Percentiles rank a stretch among this genome's conserved stretches.
These are phyloP conservation scores for Sitta europaea DNA, from an alignment of 2,113 vertebrate genomes.

Conservation along the genomic window DNA sequence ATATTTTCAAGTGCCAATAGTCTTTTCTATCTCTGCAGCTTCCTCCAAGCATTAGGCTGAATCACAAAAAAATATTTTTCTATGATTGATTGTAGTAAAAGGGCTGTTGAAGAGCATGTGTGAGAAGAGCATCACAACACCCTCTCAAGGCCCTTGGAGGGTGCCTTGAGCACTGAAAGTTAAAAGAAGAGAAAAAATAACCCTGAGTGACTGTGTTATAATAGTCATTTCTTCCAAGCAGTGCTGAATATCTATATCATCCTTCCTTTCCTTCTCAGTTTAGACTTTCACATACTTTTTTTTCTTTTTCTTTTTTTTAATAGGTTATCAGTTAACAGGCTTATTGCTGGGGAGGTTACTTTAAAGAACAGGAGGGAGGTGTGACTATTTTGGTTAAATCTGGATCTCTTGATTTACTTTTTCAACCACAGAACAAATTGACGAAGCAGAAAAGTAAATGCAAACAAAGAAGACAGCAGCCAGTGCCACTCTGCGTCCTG, in stretches of 20 bases:
- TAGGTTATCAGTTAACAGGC: neutral
- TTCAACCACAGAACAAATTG: neutral
- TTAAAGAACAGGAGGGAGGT: neutral
- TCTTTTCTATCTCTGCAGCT: slow-evolving; percentile 23
- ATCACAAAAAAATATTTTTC: slow-evolving; percentile 19
- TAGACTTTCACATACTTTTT: neutral
- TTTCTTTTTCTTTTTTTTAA: neutral
- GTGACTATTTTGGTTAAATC: neutral
- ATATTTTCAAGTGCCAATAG: slow-evolving; percentile 39
- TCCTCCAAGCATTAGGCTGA: slow-evolving; percentile 24
- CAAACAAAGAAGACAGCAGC: slow-evolving; percentile 23
- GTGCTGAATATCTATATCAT: neutral
- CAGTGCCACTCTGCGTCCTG: neutral
- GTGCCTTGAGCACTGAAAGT: slow-evolving; percentile 24
- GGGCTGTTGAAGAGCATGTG: slow-evolving; percentile 16
- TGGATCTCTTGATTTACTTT: neutral
- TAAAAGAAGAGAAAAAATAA: slow-evolving; percentile 36
- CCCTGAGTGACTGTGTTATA: neutral
- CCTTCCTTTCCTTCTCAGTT: neutral
- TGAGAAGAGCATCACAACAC: slow-evolving; percentile 25
- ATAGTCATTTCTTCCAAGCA: neutral
- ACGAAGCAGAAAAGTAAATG: slow-evolving; percentile 52
- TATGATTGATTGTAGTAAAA: slow-evolving; percentile 35
- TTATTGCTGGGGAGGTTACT: neutral
- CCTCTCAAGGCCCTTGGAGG: slow-evolving; percentile 12